A percentile compares a stretch with the other conserved stretches of the same genome.
These are phyloP conservation scores for Littorina saxatilis DNA, from an alignment of 1,140 invertebrate genomes.

Conservation along the genomic window DNA sequence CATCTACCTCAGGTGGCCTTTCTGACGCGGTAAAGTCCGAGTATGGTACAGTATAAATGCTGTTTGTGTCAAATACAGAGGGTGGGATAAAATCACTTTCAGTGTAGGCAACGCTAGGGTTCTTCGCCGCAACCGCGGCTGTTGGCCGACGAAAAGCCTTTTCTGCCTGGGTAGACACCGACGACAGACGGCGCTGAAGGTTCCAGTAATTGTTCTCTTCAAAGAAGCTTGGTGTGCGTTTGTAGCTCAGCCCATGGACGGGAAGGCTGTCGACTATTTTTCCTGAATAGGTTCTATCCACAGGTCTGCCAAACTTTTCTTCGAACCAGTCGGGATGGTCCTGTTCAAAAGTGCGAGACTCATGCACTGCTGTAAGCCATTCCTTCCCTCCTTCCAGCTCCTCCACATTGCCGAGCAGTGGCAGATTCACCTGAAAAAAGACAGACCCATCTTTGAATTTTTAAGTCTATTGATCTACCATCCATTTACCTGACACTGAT, in stretches of 20 bases:
- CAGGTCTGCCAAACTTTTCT: slow-evolving; percentile 17
- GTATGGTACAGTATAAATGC: slow-evolving; percentile 6
- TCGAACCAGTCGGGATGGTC: slow-evolving; percentile 12
- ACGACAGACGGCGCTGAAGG: not conserved
- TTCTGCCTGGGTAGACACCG: not conserved
- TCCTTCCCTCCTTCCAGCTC: slow-evolving; percentile 12
- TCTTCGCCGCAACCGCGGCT: too few relatives aligned
- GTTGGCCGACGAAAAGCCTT: not conserved
- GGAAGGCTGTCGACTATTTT: not conserved
- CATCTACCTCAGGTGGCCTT: not conserved
- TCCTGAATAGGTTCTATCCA: not conserved
- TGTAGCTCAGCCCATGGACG: not conserved
- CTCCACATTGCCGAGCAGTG: not conserved
- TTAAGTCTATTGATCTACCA: too few relatives aligned
- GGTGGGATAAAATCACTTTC: slow-evolving; percentile 11
- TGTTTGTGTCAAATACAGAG: not conserved
- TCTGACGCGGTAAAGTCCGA: not conserved
- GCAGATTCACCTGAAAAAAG: slow-evolving; percentile 25
- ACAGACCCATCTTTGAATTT: too few relatives aligned
- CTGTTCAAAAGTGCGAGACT: not conserved
- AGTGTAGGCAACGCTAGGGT: not conserved
- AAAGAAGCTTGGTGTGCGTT: not conserved
- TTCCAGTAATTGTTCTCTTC: not conserved
- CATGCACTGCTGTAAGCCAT: slow-evolving; percentile 3
- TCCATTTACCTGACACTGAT: too few relatives aligned